Base-by-base conservation (phyloP, 2,797 vertebrate species). In the Tapera naevia region DNA sequence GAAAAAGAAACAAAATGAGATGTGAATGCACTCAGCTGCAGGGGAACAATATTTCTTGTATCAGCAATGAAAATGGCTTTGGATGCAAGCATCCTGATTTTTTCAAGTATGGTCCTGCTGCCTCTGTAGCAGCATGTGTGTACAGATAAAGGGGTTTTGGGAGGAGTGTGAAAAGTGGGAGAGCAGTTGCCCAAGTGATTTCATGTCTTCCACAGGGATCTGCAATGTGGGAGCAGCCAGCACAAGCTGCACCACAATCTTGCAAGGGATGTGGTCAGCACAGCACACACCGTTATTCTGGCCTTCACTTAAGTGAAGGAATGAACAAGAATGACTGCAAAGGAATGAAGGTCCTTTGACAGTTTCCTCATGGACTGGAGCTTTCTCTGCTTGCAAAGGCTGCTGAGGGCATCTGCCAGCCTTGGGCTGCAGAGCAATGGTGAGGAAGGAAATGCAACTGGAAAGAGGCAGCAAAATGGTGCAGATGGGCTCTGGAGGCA, bases 11-110 rank as follows among this genome's bases (percentile, higher is more conserved):
- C 56, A 58, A 86, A 88, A 90, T 88, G 91, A 94, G 67, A 79
- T 73, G 71, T 43, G 80, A 88, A 86, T 56, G 50, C 54, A 37
- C 37, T 90, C 78, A 85, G 50, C 88, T 93, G 46, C 75, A 67
- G 72, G 64, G 41, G 37, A 93, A 79, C 84, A 75, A 19, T 66
- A 72, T 89, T 94, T 88, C 67, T 76, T 91, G 58, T 91, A 87
- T 71, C 45, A 67, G 78, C 56, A 73, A 73, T 67, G 78, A 82
- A 76, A 32, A 37, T 1, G 2, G 48, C 43, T 88, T 88, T n/a
- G 14, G n/a, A 41, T 80, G 27, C 73, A 73, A 73, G 60, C 30
- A 84, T 67, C 57, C 57, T 57, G 61, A 57, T 90, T 90, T 95
- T 88, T 86, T 45, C 41, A 92, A 60, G 23, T 66, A 57, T 70